These are phyloP conservation scores for Hemicordylus capensis DNA, from an alignment of 2,113 vertebrate genomes.

Conservation along the genomic window DNA sequence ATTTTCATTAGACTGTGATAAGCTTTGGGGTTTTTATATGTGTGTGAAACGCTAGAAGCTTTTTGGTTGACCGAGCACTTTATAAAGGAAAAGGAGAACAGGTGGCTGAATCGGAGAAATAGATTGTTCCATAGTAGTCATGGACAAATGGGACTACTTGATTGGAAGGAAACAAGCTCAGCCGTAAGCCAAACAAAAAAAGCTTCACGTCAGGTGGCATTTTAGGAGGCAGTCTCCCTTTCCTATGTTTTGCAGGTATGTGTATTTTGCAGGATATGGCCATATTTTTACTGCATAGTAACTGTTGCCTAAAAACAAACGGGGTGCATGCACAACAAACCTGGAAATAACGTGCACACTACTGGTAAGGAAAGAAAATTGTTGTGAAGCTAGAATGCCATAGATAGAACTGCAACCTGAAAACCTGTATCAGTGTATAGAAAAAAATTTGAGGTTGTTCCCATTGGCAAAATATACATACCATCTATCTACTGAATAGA, in stretches of 20 bases:
- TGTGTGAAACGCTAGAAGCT: not conserved
- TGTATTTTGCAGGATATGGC: not conserved
- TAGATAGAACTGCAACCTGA: too few species aligned
- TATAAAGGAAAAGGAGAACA: constrained; percentile 7
- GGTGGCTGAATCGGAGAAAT: constrained; percentile 36
- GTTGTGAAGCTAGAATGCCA: too few species aligned
- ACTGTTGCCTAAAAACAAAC: too few species aligned
- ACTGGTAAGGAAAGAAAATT: too few species aligned
- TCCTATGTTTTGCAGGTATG: not conserved
- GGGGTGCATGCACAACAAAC: too few species aligned
- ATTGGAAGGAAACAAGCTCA: not conserved
- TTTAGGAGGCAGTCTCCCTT: not conserved
- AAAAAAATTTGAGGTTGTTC: too few species aligned
- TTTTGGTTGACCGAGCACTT: constrained; percentile 7
- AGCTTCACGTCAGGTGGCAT: not conserved
- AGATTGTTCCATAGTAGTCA: constrained; percentile 18
- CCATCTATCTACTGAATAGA: too few species aligned
- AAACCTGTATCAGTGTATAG: too few species aligned
- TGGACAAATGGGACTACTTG: constrained; percentile 6
- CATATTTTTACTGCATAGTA: not conserved
- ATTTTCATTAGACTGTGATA: not conserved
- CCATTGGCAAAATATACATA: too few species aligned
- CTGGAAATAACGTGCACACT: too few species aligned
- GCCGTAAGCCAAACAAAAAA: constrained; percentile 8
- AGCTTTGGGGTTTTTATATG: not conserved